These are phyloP conservation scores for Hecatera dysodea DNA, from an alignment of 2,888 invertebrate genomes.

Conservation along the genomic window DNA sequence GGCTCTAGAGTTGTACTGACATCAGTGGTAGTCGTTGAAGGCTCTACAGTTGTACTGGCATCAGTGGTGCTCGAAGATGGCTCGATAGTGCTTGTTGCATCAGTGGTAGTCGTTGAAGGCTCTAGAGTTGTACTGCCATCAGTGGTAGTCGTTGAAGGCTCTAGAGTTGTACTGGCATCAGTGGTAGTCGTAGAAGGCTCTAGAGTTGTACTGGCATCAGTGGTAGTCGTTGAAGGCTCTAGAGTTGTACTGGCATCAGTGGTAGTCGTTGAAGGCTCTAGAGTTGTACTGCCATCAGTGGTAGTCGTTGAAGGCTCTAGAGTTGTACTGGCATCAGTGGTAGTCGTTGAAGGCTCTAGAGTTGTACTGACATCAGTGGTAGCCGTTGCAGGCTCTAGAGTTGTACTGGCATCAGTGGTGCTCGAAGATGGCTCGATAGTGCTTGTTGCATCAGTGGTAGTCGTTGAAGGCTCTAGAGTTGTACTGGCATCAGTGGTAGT, in stretches of 20 bases:
- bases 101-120: neutral
- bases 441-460: too few species aligned
- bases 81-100: neutral
- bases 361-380: neutral
- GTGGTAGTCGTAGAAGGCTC: neutral
- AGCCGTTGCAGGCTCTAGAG: neutral
- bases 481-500: neutral
- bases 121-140: neutral
- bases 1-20: neutral
- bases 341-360: neutral
- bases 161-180: neutral
- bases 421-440: neutral
- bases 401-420: neutral
- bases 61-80: neutral
- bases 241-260: neutral
- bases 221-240: neutral
- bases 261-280: neutral
- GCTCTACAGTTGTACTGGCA: neutral
- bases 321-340: neutral
- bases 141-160: neutral
- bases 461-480: neutral
- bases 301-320: neutral
- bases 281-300: neutral
- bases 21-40: neutral
- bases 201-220: neutral